These are phyloP conservation scores for Drepanosiphum platanoidis DNA, from an alignment of 2,888 invertebrate genomes.

Conservation along the genomic window DNA sequence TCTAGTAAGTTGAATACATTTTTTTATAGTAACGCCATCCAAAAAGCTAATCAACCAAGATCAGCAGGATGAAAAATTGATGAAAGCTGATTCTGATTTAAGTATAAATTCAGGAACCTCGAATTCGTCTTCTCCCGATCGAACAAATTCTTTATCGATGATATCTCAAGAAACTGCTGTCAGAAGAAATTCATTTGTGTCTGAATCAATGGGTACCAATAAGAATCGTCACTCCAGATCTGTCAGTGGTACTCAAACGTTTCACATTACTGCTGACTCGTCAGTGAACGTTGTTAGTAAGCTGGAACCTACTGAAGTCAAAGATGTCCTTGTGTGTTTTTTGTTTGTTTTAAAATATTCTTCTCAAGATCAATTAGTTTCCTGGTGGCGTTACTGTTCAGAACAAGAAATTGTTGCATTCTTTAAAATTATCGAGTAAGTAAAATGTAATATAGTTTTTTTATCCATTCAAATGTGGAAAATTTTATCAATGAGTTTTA, in stretches of 20 bases:
- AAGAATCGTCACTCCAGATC: constrained; percentile 69
- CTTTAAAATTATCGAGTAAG: constrained; percentile 85
- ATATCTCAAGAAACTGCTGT: constrained; percentile 44
- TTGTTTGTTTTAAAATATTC: constrained; percentile 90
- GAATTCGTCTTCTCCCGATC: constrained; percentile 31
- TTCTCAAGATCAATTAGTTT: constrained; percentile 86
- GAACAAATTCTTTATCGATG: constrained; percentile 46
- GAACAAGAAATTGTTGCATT: constrained; percentile 85
- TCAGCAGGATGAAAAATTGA: constrained; percentile 36
- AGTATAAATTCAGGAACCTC: constrained; percentile 46
- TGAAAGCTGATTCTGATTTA: constrained; percentile 39
- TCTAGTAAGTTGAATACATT: too few relatives aligned
- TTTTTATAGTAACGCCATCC: constrained; percentile 40
- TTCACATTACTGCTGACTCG: constrained; percentile 11
- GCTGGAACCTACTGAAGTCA: constrained; percentile 81
- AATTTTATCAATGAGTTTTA: too few relatives aligned
- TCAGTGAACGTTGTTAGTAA: constrained; percentile 74
- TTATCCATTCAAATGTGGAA: too few relatives aligned
- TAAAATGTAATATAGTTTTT: constrained; percentile 63
- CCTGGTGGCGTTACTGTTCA: constrained; percentile 90
- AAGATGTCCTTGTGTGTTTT: constrained; percentile 88
- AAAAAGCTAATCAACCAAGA: constrained; percentile 25
- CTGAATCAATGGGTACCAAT: neutral
- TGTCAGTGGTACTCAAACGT: constrained; percentile 70
- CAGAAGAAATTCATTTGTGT: constrained; percentile 39